Base-by-base conservation (phyloP, 1,140 invertebrate species). In the Pemphigus obesinymphae region DNA sequence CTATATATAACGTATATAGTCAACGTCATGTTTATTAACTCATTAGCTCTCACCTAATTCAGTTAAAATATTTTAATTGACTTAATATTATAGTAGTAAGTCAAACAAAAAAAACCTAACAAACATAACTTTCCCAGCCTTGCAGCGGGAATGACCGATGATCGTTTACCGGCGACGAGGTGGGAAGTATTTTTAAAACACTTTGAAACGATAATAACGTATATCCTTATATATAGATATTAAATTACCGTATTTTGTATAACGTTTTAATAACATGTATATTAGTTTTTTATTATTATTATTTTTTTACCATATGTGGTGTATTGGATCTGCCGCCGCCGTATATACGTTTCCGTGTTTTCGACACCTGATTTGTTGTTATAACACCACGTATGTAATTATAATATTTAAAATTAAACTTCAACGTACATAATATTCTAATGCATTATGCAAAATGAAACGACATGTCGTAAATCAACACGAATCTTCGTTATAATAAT, bases 381-480 rank as follows among this genome's bases (percentile, higher is more conserved):
- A 50, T 31, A 73, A 73, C 70, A 50, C 29, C 43, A 13, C 26
- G 29, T 13, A n/a, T 20, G 43, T 50, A 48, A 73, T 73, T 73
- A 73, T 48, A 73, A 73, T 73, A 73, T 73, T 73, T 73, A 29
- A 73, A 73, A 73, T 73, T 50, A 73, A 73, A 73, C 70, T 48
- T 50, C 70, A 15, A 45, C 10, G 13, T 13, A 45, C 43, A 11
- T 13, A 45, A 50, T 11, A 11, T 31, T 73, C 45, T 48, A 50
- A 73, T 73, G 15, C 43, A 31, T 73, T 73, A 73, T 73, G 43
- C 26, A 31, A 72, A 72, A 72, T 10, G 43, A 45, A 72, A 48
- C 17, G 31, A 73, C 70, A 26, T n/a, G 70, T 73, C 70, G 29
- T 73, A 73, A 73, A 73, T 73, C 70, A 73, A 73, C 43, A 31